These are phyloP conservation scores for Lochmaea crataegi DNA, from an alignment of 2,888 invertebrate genomes.

Conservation along the genomic window DNA sequence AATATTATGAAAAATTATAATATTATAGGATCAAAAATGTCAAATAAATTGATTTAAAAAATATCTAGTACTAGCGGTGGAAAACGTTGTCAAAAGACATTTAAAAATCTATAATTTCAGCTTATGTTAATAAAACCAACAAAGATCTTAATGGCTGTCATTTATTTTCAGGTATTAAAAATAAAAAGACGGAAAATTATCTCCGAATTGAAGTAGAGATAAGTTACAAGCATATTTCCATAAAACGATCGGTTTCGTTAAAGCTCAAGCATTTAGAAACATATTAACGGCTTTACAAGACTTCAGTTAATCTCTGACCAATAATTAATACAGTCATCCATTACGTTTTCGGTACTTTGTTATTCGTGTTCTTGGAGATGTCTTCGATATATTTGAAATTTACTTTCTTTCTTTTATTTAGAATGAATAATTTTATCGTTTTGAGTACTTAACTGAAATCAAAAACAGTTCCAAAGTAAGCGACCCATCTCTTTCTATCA, in stretches of 20 bases:
- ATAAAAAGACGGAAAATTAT: not conserved
- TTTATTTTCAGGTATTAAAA: constrained; percentile 7
- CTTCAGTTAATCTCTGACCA: constrained; percentile 35
- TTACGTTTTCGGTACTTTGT: constrained; percentile 17
- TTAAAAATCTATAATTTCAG: not conserved
- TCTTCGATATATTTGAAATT: too few species aligned
- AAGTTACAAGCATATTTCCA: constrained; percentile 20
- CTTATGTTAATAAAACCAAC: not conserved
- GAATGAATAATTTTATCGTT: too few species aligned
- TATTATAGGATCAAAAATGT: too few species aligned
- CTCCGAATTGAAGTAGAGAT: constrained; percentile 9
- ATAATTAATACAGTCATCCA: constrained; percentile 44
- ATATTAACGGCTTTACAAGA: constrained; percentile 41
- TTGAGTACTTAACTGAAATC: not conserved
- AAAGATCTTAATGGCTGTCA: not conserved
- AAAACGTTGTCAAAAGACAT: not conserved
- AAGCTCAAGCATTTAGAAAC: constrained; percentile 23
- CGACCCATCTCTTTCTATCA: not conserved
- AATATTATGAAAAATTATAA: too few species aligned
- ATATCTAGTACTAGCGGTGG: too few species aligned
- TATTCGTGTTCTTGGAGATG: not conserved
- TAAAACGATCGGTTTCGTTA: not conserved
- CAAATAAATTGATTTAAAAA: too few species aligned
- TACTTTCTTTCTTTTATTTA: too few species aligned
- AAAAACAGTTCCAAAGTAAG: not conserved